Base-by-base conservation (phyloP, 2,888 invertebrate genomes). In the Rhodophaea formosa region DNA sequence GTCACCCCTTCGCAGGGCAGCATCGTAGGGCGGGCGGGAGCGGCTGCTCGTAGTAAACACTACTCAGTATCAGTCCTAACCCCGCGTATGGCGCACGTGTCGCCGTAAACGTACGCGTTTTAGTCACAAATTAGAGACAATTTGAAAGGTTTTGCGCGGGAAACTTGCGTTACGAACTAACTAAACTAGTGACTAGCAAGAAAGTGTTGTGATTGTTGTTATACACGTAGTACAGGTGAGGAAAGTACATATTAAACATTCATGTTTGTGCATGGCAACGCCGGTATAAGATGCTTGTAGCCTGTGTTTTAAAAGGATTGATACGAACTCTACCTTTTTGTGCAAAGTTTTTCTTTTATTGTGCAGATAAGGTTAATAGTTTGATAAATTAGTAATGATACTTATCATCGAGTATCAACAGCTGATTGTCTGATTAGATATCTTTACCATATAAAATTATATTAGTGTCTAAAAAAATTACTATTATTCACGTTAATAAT, bases 1-100 rank as follows among this genome's bases (percentile, higher is more conserved):
- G 47, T 49, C 47, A 56, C 51, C 53, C 53, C 49, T 47, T 58
- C 35, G 47, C 47, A 56, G 43, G 60, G 58, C 58, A 46, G 58
- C 58, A 46, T 29, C 29, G 47, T 56, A 59, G 56, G 61, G 61
- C 58, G 61, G 58, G 58, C 58, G 58, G 61, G 30, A 58, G 60
- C 60, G 60, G 59, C 57, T 46, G 61, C 8, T 2, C 47, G 60
- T 44, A 44, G 59, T 53, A 56, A 52, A 52, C 61, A 58, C 35
- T 10, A 8, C 7, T 46, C 53, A 61, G 61, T 61, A 52, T 16
- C 32, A 32, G 8, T 8, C 1, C 30, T 12, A 42, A 17, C 42
- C 12, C 51, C 46, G 54, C 12, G 17, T 51, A 46, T 32, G 51
- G 8, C 56, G 56, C 57, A 29, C 61, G 61, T 61, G 58, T 46